Evolutionary conservation across 2,888 invertebrate species (phyloP).

Genomic region (Helicoverpa assulta): DNA sequence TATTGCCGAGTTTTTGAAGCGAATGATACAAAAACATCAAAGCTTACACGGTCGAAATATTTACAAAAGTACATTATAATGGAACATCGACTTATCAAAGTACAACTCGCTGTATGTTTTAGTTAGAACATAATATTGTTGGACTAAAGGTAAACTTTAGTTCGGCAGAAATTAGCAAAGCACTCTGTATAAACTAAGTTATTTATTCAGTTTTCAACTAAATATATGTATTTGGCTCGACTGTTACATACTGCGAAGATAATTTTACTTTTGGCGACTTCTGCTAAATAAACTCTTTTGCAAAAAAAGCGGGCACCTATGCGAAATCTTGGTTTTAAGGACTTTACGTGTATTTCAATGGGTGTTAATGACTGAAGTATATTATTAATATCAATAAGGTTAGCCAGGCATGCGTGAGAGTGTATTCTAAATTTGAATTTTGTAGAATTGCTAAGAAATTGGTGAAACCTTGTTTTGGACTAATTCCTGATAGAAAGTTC

Average conservation of each 20-base stretch:
- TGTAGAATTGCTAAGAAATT: no score
- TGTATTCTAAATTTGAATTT: no score
- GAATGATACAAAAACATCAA: conserved; percentile 14
- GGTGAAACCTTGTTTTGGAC: no score
- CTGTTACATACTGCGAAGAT: background rate
- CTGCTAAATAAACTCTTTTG: no score
- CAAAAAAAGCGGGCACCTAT: no score
- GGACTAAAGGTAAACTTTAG: conserved; percentile 27
- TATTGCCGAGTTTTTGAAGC: background rate
- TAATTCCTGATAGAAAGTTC: no score
- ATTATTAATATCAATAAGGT: no score
- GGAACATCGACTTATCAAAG: conserved; percentile 23
- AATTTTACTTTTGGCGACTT: background rate
- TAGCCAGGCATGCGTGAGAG: no score
- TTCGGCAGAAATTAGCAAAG: conserved; percentile 25
- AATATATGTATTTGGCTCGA: conserved; percentile 2
- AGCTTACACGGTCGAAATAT: conserved; percentile 18
- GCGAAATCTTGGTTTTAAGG: no score
- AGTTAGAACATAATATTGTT: conserved; percentile 1
- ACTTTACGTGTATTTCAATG: no score
- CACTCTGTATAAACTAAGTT: conserved; percentile 9
- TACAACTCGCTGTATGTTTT: conserved; percentile 24
- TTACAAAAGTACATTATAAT: conserved; percentile 2
- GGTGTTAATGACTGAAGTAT: no score
- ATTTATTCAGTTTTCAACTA: conserved; percentile 30